Base-by-base conservation (phyloP, 2,113 vertebrate genomes). In the Australoheros scitulus region DNA sequence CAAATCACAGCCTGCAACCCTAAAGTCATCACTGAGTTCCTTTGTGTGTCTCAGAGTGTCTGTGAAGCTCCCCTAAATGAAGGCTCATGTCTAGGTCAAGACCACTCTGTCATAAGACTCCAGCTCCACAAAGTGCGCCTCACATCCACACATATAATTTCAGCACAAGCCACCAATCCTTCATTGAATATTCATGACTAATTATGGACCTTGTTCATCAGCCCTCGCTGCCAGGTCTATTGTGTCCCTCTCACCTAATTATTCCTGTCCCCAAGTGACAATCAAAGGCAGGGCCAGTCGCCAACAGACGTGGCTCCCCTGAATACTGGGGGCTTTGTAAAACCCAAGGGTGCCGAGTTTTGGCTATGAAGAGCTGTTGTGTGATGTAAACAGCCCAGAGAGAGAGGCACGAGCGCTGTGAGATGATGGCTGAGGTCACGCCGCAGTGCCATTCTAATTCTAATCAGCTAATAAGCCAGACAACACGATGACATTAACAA, bases 111-210 rank as follows among this genome's bases (percentile, higher is more conserved):
- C 82, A 86, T 80, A 81, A 76, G 82, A 56, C 82, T 76, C 47
- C 11, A 29, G 74, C 80, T 76, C 83, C 85, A 77, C 86, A 74
- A 86, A 91, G 77, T 82, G 75, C 26, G 2, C 58, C 86, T 89
- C 80, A 70, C 88, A 29, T 70, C 64, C 41, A 50, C 88, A 70
- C 50, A 32, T 81, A 92, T 91, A 72, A 82, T 91, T 91, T 89
- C 79, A 90, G 60, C 64, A 29, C 70, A 55, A 91, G 63, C 58
- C 83, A 34, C 22, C 2, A 41, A 90, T 88, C 77, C 86, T 43
- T 85, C 72, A 88, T 87, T 94, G 94, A 95, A 95, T 95, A 96
- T 96, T 96, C 94, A 95, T 95, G 89, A 91, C 82, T 94, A 94
- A 95, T 95, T 95, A 94, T 50, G 78, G 83, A 60, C 76, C 52